Base-by-base conservation (phyloP, 2,797 vertebrate genomes). In the Clarias laeviceps region DNA sequence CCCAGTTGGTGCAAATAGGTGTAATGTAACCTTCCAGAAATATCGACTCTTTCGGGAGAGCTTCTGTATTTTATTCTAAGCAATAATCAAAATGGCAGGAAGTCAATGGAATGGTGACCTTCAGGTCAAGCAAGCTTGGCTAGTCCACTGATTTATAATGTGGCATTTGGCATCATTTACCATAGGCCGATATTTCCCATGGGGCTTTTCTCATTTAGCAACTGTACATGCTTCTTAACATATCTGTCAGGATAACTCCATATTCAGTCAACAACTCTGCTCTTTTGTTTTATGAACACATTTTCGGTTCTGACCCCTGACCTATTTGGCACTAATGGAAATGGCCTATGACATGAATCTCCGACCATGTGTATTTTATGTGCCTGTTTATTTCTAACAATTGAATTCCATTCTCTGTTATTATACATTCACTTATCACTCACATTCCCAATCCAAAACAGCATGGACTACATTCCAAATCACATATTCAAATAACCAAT, bases 31-130 rank as follows among this genome's bases (percentile, higher is more conserved):
- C 5, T n/a, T 54, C 50, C 50, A 65, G 84, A 78, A 65, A 74
- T 76, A 76, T 83, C 24, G 59, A 32, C 29, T 20, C 15, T 56
- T 84, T 66, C 56, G 80, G 84, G 57, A 56, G 82, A 84, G 78
- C 61, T 83, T 64, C 32, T 6, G 24, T 76, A 76, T 76, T 76
- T 83, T 56, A 83, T 18, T 65, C 87, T 86, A 84, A 87, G 91
- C 89, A 88, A 91, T 93, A 94, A 93, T 93, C 93, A 93, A 91
- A 93, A 92, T 91, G 90, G 91, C 93, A 94, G 92, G 91, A 91
- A 93, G 92, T 94, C 94, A 95, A 95, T 95, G 93, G 94, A 94
- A 93, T 85, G 9, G 88, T 89, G 91, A 93, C 94, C 94, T 94
- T 93, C 84, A 84, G 94, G 93, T 94, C 92, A 94, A 88, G 59